These are phyloP conservation scores for Sapajus apella DNA, from an alignment of 2,113 vertebrate species.

Conservation along the genomic window DNA sequence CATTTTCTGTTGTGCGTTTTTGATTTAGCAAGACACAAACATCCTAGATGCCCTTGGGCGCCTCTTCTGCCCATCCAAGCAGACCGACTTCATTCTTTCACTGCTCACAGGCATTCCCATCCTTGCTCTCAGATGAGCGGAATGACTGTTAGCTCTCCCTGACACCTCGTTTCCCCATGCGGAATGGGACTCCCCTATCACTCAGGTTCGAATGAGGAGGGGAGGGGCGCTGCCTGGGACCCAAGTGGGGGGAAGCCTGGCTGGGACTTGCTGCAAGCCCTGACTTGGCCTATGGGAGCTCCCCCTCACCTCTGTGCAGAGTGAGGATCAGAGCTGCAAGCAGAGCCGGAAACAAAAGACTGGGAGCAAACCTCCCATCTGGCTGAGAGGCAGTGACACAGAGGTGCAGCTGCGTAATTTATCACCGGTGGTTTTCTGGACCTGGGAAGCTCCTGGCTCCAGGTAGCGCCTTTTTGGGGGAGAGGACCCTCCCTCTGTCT, in stretches of 20 bases:
- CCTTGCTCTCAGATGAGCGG: conserved; percentile 62
- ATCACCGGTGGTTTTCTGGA: conserved; percentile 82
- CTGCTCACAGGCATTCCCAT: conserved; percentile 77
- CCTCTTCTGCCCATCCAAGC: conserved; percentile 81
- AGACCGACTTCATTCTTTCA: conserved; percentile 81
- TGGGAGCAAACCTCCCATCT: conserved; percentile 83
- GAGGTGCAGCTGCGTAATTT: conserved; percentile 86
- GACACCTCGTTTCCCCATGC: not conserved
- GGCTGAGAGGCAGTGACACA: conserved; percentile 82
- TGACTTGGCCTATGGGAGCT: conserved; percentile 80
- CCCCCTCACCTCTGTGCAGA: conserved; percentile 80
- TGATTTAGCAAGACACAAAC: conserved; percentile 85
- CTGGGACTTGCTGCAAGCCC: conserved; percentile 76
- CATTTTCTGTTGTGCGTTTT: conserved; percentile 86
- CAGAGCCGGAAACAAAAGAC: conserved; percentile 84
- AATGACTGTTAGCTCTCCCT: not conserved
- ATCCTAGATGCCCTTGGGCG: conserved; percentile 82
- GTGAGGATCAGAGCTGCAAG: conserved; percentile 75
- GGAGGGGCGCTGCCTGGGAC: not conserved
- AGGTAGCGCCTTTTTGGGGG: conserved; percentile 62
- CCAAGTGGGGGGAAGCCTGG: conserved; percentile 67
- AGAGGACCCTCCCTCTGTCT: conserved; percentile 59
- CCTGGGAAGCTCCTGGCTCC: conserved; percentile 76
- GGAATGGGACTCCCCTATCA: conserved; percentile 74
- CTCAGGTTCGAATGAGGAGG: conserved; percentile 78